Evolutionary conservation across 2,888 invertebrate genomes (phyloP).

Genomic region (Harpalus rufipes): DNA sequence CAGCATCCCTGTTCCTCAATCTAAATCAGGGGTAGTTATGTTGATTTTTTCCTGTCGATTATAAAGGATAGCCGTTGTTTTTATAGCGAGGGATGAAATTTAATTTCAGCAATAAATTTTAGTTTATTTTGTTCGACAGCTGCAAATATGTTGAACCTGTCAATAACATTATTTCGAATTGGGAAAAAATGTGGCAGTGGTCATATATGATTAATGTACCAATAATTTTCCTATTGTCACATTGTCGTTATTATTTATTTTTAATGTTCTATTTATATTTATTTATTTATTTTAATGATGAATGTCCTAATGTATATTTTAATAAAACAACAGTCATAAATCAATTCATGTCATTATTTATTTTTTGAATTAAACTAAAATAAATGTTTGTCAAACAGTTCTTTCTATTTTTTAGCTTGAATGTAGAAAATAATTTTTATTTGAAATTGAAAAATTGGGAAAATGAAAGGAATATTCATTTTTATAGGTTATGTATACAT

Average conservation of each 20-base stretch:
- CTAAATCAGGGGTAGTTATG: constrained; percentile 28
- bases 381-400: not conserved
- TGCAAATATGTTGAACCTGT: constrained; percentile 8
- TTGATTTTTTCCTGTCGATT: constrained; percentile 4
- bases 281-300: not conserved
- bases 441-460: no score
- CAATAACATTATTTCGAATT: constrained; percentile 26
- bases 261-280: constrained; percentile 3
- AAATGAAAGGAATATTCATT: no score
- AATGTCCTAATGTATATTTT: not conserved
- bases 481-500: no score
- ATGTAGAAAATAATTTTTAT: no score
- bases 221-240: constrained; percentile 18
- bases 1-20: not conserved
- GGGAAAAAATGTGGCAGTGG: constrained; percentile 7
- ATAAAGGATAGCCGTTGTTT: not conserved
- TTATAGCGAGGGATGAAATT: constrained; percentile 16
- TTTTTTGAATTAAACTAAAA: not conserved
- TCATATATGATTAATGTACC: constrained; percentile 8
- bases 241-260: constrained; percentile 6
- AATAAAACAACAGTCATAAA: not conserved
- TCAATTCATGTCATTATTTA: not conserved
- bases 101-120: not conserved
- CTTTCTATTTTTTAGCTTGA: no score
- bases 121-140: constrained; percentile 34